Base-by-base conservation (phyloP, 2,113 vertebrate species). In the Syrmaticus mikado region DNA sequence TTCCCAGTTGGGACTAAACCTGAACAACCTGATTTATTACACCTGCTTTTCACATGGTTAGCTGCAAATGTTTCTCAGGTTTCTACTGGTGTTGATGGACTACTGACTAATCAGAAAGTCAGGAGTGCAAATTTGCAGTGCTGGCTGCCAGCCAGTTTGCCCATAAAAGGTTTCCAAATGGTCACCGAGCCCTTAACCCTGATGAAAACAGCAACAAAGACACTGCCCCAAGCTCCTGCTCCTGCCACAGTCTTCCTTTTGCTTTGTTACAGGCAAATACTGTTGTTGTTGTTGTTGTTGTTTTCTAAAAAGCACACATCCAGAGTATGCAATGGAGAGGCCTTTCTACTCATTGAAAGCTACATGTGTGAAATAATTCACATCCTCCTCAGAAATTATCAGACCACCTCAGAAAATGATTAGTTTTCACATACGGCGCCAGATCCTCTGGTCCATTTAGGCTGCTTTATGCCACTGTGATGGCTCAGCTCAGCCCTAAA, bases 51-150 rank as follows among this genome's bases (percentile, higher is more conserved):
- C 93, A 95, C 91, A 87, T 96, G 93, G 94, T 96, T 96, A 95
- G 89, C 92, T 96, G 91, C 96, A 96, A 97, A 97, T 95, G 92
- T 96, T 95, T 97, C 95, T 97, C 90, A 87, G 85, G 89, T 96
- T 96, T 88, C 91, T 93, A 78, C 86, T 50, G 91, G 92, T 86
- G 94, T 92, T 97, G 96, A 95, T 94, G 96, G 95, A 97, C 95
- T 96, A 96, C 95, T 96, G 93, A 95, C 96, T 96, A 97, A 96
- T 97, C 96, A 97, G 93, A 91, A 89, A 96, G 94, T 95, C 95
- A 96, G 81, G 67, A 97, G 95, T 93, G 89, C 96, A 96, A 91
- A 95, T 97, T 95, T 94, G 85, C 92, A 91, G 64, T 41, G 45
- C 92, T 97, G 97, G 93, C 96, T 94, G 86, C 87, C 86, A 92